phyloP scores from a whole-genome alignment of 2,113 vertebrate genomes.

The Chauna torquata region DNA sequence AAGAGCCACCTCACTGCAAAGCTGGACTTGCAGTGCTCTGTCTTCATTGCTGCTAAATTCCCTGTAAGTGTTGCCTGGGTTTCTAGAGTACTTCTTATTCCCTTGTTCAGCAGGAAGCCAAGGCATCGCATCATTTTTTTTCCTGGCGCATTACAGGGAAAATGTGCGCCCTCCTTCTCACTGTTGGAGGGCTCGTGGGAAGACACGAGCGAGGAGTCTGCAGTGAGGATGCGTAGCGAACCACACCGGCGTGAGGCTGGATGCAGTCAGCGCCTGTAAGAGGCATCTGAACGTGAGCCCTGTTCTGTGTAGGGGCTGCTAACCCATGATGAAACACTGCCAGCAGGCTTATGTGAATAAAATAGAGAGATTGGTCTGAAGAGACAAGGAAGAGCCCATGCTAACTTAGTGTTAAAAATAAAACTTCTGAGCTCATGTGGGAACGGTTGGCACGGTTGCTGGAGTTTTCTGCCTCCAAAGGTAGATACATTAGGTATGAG shows the following conservation, averaged over 20 bases:
- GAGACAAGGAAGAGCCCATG: background rate
- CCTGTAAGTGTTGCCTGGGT: background rate
- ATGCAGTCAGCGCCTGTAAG: background rate
- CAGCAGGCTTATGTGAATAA: background rate
- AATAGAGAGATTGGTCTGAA: background rate
- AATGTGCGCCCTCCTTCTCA: too few relatives aligned
- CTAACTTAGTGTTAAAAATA: background rate
- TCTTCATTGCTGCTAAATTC: background rate
- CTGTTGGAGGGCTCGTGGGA: background rate
- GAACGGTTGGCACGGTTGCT: background rate
- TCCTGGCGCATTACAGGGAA: background rate
- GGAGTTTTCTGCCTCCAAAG: background rate
- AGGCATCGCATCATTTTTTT: background rate
- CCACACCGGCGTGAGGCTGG: background rate
- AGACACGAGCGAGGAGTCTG: background rate
- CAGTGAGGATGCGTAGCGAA: too few relatives aligned
- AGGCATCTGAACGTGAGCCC: background rate
- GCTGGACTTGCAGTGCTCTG: rapidly evolving
- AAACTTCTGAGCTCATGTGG: background rate
- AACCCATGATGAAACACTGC: background rate
- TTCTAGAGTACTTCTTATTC: background rate
- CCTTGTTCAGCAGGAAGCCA: background rate
- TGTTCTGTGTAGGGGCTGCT: too few relatives aligned
- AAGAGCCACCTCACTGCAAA: rapidly evolving
- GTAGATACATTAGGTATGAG: too few relatives aligned